Percentiles rank a stretch among this genome's conserved stretches.
Evolutionary conservation across 2,797 vertebrate species (phyloP).

Genomic region (Coracias cyanogaster): DNA sequence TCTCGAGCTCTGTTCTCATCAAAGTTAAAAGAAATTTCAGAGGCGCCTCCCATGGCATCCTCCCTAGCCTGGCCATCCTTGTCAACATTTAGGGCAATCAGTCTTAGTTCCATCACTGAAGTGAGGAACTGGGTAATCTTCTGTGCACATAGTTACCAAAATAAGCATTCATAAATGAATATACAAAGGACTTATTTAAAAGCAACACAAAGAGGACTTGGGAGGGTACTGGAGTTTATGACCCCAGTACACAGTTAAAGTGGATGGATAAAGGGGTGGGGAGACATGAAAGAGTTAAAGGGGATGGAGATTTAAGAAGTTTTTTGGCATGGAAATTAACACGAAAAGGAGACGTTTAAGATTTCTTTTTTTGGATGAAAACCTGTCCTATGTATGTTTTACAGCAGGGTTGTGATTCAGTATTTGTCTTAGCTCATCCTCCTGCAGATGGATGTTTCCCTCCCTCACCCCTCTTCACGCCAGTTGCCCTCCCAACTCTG

Average conservation of each 20-base stretch:
- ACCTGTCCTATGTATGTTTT: background rate
- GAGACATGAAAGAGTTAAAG: background rate
- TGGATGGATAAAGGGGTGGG: background rate
- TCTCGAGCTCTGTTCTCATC: background rate
- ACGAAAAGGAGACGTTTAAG: background rate
- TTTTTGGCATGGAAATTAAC: background rate
- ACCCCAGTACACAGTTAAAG: background rate
- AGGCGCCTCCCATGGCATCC: background rate
- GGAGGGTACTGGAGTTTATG: slow-evolving; percentile 36
- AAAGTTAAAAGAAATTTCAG: slow-evolving; percentile 40
- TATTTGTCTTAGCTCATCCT: background rate
- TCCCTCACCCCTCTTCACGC: background rate
- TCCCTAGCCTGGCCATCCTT: background rate
- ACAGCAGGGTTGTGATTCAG: background rate
- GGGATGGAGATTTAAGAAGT: background rate
- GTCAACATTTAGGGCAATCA: slow-evolving; percentile 33
- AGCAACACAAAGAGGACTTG: slow-evolving; percentile 45
- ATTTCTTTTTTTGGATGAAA: background rate
- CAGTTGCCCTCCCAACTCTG: background rate
- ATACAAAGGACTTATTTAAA: slow-evolving; percentile 45
- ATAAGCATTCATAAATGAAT: slow-evolving; percentile 39
- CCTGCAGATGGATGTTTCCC: background rate
- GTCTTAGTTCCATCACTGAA: slow-evolving; percentile 35
- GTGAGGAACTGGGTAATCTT: slow-evolving; percentile 28
- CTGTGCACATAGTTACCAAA: slow-evolving; percentile 39